These are phyloP conservation scores for Halyomorpha halys DNA, from an alignment of 1,140 invertebrate genomes.

Conservation along the genomic window DNA sequence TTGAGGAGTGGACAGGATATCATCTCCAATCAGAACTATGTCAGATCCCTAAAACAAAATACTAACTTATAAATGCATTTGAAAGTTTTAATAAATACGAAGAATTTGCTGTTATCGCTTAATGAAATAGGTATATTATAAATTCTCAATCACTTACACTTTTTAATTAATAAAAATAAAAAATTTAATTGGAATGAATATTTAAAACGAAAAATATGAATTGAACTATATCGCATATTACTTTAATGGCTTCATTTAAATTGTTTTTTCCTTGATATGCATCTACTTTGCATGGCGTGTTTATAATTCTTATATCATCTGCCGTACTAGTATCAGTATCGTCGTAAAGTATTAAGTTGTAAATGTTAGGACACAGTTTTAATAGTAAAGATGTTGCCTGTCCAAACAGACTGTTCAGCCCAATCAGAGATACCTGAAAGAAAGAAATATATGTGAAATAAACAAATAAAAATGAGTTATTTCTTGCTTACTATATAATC, in stretches of 20 bases:
- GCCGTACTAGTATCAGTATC: constrained; percentile 13
- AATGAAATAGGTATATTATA: neutral
- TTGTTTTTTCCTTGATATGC: constrained; percentile 13
- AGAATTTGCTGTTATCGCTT: neutral
- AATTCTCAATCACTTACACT: neutral
- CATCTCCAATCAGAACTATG: constrained; percentile 22
- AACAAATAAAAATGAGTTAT: too few relatives aligned
- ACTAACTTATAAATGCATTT: too few relatives aligned
- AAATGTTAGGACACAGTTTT: constrained; percentile 17
- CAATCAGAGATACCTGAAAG: constrained; percentile 25
- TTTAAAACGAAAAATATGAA: too few relatives aligned
- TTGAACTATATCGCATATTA: neutral
- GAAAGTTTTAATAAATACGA: too few relatives aligned
- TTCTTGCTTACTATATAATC: too few relatives aligned
- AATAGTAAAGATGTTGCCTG: constrained; percentile 20
- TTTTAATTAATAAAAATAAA: too few relatives aligned
- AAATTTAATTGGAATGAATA: too few relatives aligned
- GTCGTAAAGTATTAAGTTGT: constrained; percentile 23
- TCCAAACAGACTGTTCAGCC: constrained; percentile 21
- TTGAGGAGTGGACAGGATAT: neutral
- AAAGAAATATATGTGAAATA: neutral
- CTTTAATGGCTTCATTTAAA: constrained; percentile 18
- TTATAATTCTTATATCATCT: constrained; percentile 15
- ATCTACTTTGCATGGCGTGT: constrained; percentile 22
- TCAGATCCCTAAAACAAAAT: constrained; percentile 20